phyloP scores from a whole-genome alignment of 2,888 invertebrate species.

The Ennomos erosarius region DNA sequence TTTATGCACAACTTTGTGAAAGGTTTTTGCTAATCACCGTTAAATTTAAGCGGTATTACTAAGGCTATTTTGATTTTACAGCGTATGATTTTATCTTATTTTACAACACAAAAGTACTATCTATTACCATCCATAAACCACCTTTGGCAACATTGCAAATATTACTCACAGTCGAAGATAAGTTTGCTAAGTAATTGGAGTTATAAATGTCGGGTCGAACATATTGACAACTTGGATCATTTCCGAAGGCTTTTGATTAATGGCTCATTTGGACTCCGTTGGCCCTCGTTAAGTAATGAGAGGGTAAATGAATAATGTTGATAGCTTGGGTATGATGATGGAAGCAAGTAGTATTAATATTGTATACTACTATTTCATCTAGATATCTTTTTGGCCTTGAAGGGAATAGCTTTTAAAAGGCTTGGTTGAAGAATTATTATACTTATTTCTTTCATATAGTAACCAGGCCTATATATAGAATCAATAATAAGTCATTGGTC shows the following conservation, averaged over 20 bases:
- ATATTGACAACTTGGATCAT: conserved; percentile 56
- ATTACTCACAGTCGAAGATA: conserved; percentile 16
- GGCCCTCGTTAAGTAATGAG: conserved; percentile 22
- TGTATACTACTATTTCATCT: too few species aligned
- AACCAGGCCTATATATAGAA: too few species aligned
- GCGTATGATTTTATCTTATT: too few species aligned
- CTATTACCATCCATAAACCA: conserved; percentile 8
- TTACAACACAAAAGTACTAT: background rate
- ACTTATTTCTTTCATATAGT: too few species aligned
- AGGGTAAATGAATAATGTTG: conserved; percentile 14
- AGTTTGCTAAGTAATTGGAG: conserved; percentile 44
- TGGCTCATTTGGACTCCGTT: conserved; percentile 36
- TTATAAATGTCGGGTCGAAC: conserved; percentile 46
- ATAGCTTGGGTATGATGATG: conserved; percentile 4
- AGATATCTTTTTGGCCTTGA: too few species aligned
- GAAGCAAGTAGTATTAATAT: background rate
- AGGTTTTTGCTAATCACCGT: too few species aligned
- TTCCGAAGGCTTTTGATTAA: conserved; percentile 53
- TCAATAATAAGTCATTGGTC: too few species aligned
- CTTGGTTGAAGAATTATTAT: too few species aligned
- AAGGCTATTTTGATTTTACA: too few species aligned
- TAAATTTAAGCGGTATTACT: too few species aligned
- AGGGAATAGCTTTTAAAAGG: too few species aligned
- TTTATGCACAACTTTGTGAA: too few species aligned
- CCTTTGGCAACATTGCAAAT: conserved; percentile 22